Evolutionary conservation across 2,888 invertebrate genomes (phyloP).

Genomic region (Microctonus hyperodae): DNA sequence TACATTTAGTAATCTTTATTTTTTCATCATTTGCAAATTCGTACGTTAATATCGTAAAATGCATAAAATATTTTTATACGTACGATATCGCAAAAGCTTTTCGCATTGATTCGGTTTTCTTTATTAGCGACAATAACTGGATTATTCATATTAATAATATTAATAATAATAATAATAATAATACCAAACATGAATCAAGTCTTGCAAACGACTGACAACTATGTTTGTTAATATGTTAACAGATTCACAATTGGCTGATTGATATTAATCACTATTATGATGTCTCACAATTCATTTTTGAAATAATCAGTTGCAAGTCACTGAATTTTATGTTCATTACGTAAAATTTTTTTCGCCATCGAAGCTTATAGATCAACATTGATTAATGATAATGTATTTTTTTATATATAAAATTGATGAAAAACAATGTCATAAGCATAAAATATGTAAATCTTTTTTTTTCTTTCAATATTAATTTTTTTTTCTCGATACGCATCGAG

Average conservation of each 20-base stretch:
- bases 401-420: constrained; percentile 26
- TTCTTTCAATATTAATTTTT: constrained; percentile 9
- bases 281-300: constrained; percentile 3
- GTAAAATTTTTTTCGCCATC: constrained; percentile 36
- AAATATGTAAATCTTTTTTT: constrained; percentile 33
- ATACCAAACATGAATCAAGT: constrained; percentile 16
- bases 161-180: constrained; percentile 1
- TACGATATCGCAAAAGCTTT: constrained; percentile 34
- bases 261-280: constrained; percentile 6
- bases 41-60: constrained; percentile 20
- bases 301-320: constrained; percentile 16
- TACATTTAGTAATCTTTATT: background rate
- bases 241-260: background rate
- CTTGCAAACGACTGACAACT: background rate
- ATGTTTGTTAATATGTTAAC: background rate
- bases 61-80: constrained; percentile 30
- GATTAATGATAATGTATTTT: constrained; percentile 37
- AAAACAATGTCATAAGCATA: constrained; percentile 35
- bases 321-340: constrained; percentile 25
- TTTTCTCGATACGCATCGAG: constrained; percentile 14
- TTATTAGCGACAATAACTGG: constrained; percentile 38
- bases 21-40: constrained; percentile 23
- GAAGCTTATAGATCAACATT: constrained; percentile 42
- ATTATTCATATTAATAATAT: constrained; percentile 31
- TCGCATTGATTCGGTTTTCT: constrained; percentile 12